Base-by-base conservation (phyloP, 2,888 invertebrate genomes). In the Meiosimyza decipiens region DNA sequence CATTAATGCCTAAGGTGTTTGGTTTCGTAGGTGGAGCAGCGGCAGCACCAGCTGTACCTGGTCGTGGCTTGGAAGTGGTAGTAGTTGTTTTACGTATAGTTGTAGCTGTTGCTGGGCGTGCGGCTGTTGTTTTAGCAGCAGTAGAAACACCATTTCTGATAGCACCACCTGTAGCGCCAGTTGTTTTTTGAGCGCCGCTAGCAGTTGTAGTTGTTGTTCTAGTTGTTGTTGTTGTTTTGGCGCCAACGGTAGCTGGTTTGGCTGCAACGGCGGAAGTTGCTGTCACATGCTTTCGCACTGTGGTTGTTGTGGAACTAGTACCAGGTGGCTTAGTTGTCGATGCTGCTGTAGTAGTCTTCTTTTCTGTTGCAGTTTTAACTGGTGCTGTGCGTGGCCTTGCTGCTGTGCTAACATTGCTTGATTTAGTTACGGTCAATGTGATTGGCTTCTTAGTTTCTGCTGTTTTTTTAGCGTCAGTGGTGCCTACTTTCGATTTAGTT, bases 341-440 rank as follows among this genome's bases (percentile, higher is more conserved):
- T 55, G 16, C 50, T 22, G 68, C 22, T 18, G 40, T 51, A 28
- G 54, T 49, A 13, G 65, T 63, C 64, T 57, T 57, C 28, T 51
- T 33, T 51, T 28, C 51, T 57, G 62, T 54, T 64, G 73, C 33
- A 51, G 71, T 16, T 72, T 79, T 77, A 15, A 75, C 72, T 1
- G 82, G 82, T 15, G 83, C 82, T 3, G 82, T 81, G 49, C 83
- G 82, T 64, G 83, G 82, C 18, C 82, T 81, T 68, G 81, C 74
- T 13, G 75, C 65, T 16, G 75, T 6, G 73, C 16, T 16, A 68
- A 22, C 3, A 68, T 28, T 55, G 63, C 9, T 52, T 18, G 70
- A 18, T 49, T 78, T 81, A 22, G 73, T 51, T 4, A 75, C 66
- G 6, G 40, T 0, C 40, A 40, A 6, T 18, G 71, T 71, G 4